Evolutionary conservation across 1,140 invertebrate genomes (phyloP).

Genomic region (Zaprionus africanus): DNA sequence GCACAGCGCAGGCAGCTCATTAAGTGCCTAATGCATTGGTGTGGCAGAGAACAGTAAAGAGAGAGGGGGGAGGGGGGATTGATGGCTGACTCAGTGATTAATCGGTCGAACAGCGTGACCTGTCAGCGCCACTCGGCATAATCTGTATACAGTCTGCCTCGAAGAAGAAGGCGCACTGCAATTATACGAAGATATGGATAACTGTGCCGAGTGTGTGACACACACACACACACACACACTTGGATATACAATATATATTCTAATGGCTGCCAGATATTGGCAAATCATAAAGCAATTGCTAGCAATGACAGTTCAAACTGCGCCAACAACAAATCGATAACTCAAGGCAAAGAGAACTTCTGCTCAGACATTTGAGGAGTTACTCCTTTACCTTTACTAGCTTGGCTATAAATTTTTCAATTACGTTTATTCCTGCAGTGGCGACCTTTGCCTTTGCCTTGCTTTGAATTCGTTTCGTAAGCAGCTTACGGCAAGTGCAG

Average conservation of each 20-base stretch:
- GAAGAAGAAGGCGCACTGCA: constrained; percentile 22
- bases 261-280: not conserved
- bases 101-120: constrained; percentile 35
- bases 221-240: not conserved
- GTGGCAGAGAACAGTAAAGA: not conserved
- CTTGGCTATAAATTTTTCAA: not conserved
- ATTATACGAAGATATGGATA: constrained; percentile 19
- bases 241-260: not conserved
- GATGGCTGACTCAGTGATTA: constrained; percentile 39
- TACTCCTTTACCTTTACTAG: not conserved
- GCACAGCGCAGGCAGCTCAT: constrained; percentile 19
- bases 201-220: constrained; percentile 1
- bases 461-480: constrained; percentile 15
- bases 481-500: constrained; percentile 27
- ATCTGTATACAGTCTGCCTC: constrained; percentile 26
- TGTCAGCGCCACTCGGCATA: constrained; percentile 34
- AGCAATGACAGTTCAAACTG: not conserved
- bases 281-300: not conserved
- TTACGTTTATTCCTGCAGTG: not conserved
- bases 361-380: no score
- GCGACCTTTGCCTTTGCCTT: constrained; percentile 11
- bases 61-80: not conserved
- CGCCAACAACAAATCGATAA: not conserved
- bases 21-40: constrained; percentile 25
- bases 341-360: not conserved